phyloP scores from a whole-genome alignment of 2,113 vertebrate species.

The Thunnus maccoyii region DNA sequence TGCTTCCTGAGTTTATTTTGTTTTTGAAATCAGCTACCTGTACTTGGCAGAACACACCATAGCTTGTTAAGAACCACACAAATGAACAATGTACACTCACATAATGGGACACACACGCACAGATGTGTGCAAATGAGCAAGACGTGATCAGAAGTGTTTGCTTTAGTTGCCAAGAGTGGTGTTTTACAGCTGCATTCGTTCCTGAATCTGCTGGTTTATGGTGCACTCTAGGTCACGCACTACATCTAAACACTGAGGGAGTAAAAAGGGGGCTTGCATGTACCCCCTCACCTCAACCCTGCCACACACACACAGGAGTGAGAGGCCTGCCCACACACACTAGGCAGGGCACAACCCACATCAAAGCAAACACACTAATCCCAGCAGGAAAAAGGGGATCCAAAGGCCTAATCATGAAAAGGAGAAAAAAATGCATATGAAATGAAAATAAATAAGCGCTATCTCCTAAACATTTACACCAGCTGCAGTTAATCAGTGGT shows the following conservation, averaged over 20 bases:
- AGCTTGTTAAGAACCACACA: constrained; percentile 50
- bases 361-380: constrained; percentile 71
- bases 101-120: constrained; percentile 30
- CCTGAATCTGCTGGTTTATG: constrained; percentile 66
- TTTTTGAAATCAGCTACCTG: constrained; percentile 70
- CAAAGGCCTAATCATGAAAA: constrained; percentile 51
- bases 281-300: constrained; percentile 51
- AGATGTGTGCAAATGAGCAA: constrained; percentile 47
- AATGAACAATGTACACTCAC: not conserved
- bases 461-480: constrained; percentile 34
- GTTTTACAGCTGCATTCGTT: constrained; percentile 74
- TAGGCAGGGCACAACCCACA: constrained; percentile 53
- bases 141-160: constrained; percentile 68
- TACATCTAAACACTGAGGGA: constrained; percentile 67
- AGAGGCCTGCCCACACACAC: constrained; percentile 59
- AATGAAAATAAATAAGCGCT: constrained; percentile 50
- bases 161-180: constrained; percentile 62
- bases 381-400: constrained; percentile 54
- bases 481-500: constrained; percentile 55
- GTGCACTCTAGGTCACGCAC: constrained; percentile 52
- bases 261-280: constrained; percentile 39
- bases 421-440: constrained; percentile 36
- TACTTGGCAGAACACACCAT: constrained; percentile 48
- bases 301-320: constrained; percentile 42
- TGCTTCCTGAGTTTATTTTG: constrained; percentile 69